Percentiles rank a stretch among this genome's conserved stretches.
Evolutionary conservation across 2,797 vertebrate genomes (phyloP).

Genomic region (Coilia nasus): DNA sequence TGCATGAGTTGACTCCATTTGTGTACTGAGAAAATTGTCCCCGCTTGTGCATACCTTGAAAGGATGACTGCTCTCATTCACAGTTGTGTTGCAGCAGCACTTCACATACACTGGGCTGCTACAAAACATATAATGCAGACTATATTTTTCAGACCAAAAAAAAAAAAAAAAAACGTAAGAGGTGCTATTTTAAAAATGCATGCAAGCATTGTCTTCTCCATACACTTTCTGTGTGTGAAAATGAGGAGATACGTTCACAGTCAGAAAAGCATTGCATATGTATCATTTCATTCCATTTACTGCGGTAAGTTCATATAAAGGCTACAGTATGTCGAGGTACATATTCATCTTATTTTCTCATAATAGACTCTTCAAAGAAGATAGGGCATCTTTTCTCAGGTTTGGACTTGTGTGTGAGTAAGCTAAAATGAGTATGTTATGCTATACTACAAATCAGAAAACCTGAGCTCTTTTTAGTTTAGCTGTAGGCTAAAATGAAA

Average conservation of each 20-base stretch:
- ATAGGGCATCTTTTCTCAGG: background rate
- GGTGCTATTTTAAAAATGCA: background rate
- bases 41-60: background rate
- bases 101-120: background rate
- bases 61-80: conserved; percentile 8
- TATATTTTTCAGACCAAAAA: background rate
- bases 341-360: background rate
- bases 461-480: background rate
- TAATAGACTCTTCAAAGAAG: background rate
- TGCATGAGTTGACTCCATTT: background rate
- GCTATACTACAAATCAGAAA: background rate
- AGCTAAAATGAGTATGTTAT: background rate
- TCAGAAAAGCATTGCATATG: background rate
- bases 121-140: background rate
- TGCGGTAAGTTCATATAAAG: background rate
- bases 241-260: background rate
- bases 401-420: background rate
- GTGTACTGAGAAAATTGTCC: background rate
- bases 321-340: background rate
- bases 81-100: background rate
- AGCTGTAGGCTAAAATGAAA: background rate
- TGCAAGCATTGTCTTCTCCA: conserved; percentile 2
- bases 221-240: conserved; percentile 6
- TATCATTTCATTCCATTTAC: background rate
- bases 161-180: background rate